A percentile compares a stretch with the other conserved stretches of the same genome.
phyloP scores from a whole-genome alignment of 1,140 invertebrate genomes.

The Pseudomyrmex gracilis region DNA sequence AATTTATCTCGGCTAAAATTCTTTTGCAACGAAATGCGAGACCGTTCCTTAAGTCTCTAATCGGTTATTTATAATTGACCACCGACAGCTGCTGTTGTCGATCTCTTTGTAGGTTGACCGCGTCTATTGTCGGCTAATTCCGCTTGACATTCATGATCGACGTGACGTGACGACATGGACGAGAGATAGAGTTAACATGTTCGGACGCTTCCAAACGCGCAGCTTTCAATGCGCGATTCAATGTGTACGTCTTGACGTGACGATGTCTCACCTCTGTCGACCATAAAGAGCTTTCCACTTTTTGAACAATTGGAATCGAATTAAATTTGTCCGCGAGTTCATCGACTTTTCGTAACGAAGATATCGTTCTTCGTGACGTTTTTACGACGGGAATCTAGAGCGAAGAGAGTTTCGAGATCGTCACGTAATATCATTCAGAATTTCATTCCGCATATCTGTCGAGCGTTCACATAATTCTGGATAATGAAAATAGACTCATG shows the following conservation, averaged over 20 bases:
- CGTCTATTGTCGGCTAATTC: slow-evolving; percentile 34
- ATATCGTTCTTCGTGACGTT: neutral
- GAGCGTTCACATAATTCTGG: too few species aligned
- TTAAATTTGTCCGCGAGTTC: slow-evolving; percentile 36
- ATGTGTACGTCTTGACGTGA: neutral
- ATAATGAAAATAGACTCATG: neutral
- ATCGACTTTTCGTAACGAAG: neutral
- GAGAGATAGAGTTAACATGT: neutral
- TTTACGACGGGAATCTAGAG: neutral
- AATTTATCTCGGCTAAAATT: too few species aligned
- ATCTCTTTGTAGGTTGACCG: neutral
- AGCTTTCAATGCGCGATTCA: neutral
- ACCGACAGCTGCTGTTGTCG: slow-evolving; percentile 9
- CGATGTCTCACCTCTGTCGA: neutral
- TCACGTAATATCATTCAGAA: neutral
- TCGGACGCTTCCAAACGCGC: neutral
- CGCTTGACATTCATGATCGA: slow-evolving; percentile 28
- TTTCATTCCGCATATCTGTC: too few species aligned
- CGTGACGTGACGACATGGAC: slow-evolving; percentile 20
- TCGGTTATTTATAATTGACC: slow-evolving; percentile 49
- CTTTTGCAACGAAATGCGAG: neutral
- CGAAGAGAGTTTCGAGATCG: neutral
- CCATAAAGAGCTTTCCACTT: neutral
- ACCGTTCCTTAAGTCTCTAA: slow-evolving; percentile 24
- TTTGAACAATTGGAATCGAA: slow-evolving; percentile 9